Conservation (phyloP, 2,797 vertebrate species). For the Antennarius maculatus region DNA sequence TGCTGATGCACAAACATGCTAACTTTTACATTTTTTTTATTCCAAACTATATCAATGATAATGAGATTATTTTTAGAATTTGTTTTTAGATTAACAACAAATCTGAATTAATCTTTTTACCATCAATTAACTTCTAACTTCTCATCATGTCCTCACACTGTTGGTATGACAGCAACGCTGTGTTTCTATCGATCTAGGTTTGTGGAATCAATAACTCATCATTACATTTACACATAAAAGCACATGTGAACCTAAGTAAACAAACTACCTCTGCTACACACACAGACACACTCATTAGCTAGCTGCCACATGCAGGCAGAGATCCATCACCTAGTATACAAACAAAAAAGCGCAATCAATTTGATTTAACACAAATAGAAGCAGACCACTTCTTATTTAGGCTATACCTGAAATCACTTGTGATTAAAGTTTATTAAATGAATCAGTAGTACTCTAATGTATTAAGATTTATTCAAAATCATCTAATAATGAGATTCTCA, state of each 20-base stretch:
- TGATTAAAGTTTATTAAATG: slow-evolving; percentile 6
- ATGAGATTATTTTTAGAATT: slow-evolving; percentile 8
- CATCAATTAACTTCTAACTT: slow-evolving; percentile 14
- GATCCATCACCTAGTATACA: neutral
- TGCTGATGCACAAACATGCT: slow-evolving; percentile 11
- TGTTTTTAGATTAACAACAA: slow-evolving; percentile 8
- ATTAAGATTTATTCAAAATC: neutral
- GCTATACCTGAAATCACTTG: slow-evolving; percentile 5
- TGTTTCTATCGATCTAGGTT: slow-evolving; percentile 43
- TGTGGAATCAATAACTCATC: slow-evolving; percentile 52
- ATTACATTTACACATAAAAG: slow-evolving; percentile 47
- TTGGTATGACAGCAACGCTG: slow-evolving; percentile 23
- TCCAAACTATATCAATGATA: slow-evolving; percentile 6
- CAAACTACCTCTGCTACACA: neutral
- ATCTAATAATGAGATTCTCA: too few relatives aligned
- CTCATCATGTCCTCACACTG: slow-evolving; percentile 25
- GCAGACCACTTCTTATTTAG: neutral
- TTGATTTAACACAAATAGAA: slow-evolving; percentile 1
- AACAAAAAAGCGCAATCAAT: slow-evolving; percentile 2
- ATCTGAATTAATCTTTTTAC: slow-evolving; percentile 34
- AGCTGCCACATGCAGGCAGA: neutral
- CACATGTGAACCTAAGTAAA: slow-evolving; percentile 9
- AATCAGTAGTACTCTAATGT: slow-evolving; percentile 4
- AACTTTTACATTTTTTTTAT: slow-evolving; percentile 14
- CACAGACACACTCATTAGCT: neutral